Base-by-base conservation (phyloP, 2,113 vertebrate species). In the Bombycilla garrulus region DNA sequence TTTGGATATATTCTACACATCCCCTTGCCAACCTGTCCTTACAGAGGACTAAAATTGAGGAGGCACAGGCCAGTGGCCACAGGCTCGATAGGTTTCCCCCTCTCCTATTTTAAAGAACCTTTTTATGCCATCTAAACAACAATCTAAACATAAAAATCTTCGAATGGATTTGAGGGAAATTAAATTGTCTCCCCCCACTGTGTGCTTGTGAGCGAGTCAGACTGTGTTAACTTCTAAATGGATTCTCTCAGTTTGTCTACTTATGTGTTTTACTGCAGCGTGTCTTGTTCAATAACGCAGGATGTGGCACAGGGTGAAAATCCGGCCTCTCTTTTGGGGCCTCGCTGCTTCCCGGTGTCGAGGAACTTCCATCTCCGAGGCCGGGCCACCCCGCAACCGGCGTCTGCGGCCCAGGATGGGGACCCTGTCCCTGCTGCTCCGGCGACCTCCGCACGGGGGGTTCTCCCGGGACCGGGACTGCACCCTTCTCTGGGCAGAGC, bases 201-300 rank as follows among this genome's bases (percentile, higher is more conserved):
- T 62, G 94, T 81, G 85, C 84, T 83, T 90, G 88, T 29, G 85
- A 95, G 69, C 19, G 17, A 90, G 81, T 86, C 86, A 81, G 89
- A 28, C 92, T 88, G 95, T 82, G 72, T 88, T 96, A 92, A 97
- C 93, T 88, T 96, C 94, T 94, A 93, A 97, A 95, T 81, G 91
- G 94, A 93, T 93, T 92, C 93, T 90, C 82, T 94, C 62, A 50
- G 60, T 88, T 91, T 96, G 88, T 89, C 95, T 94, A 54, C 92
- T 93, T 86, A 72, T 88, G 91, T 67, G 70, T 94, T 94, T 94
- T 87, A 88, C 71, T 88, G 78, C 86, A 26, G 84, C 21, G 23
- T 67, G 81, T 71, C 90, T 86, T 92, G 92, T 87, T 93, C 92
- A 89, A 82, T 94, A 94, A 80, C 85, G 65, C 89, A 51, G 94